Conservation (phyloP, 2,113 vertebrate species). For the Urocitellus parryii region DNA sequence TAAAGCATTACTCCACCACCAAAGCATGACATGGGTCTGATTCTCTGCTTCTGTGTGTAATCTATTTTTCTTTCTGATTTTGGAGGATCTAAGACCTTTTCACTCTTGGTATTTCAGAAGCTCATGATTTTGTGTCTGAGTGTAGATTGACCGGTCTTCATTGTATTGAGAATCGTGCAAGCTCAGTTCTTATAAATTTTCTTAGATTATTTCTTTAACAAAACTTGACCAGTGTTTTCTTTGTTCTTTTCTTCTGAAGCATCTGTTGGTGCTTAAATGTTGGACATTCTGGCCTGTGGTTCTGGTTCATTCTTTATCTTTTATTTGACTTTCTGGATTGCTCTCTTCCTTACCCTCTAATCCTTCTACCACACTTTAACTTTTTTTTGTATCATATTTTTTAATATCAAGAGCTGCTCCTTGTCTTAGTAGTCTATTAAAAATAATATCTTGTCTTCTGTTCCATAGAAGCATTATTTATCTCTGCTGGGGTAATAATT, state of each 20-base stretch:
- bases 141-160: slow-evolving; percentile 27
- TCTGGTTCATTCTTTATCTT: neutral
- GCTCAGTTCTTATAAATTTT: slow-evolving; percentile 1
- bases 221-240: slow-evolving; percentile 7
- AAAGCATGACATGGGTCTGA: neutral
- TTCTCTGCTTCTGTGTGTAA: neutral
- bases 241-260: slow-evolving; percentile 23
- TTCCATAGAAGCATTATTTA: neutral
- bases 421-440: neutral
- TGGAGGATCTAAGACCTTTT: slow-evolving; percentile 33
- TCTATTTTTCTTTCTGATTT: slow-evolving; percentile 23
- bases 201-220: slow-evolving; percentile 14
- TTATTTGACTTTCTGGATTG: neutral
- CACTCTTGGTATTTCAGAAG: neutral
- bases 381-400: neutral
- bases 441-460: neutral
- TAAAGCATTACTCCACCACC: neutral
- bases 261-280: slow-evolving; percentile 8
- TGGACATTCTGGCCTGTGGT: neutral
- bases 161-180: neutral
- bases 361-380: neutral
- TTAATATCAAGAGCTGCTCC: slow-evolving; percentile 24
- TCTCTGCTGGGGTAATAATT: neutral
- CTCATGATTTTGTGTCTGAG: neutral
- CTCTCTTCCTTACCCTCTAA: neutral